A percentile compares a stretch with the other conserved stretches of the same genome.
These are phyloP conservation scores for Polypterus senegalus DNA, from an alignment of 2,113 vertebrate genomes.

Conservation along the genomic window DNA sequence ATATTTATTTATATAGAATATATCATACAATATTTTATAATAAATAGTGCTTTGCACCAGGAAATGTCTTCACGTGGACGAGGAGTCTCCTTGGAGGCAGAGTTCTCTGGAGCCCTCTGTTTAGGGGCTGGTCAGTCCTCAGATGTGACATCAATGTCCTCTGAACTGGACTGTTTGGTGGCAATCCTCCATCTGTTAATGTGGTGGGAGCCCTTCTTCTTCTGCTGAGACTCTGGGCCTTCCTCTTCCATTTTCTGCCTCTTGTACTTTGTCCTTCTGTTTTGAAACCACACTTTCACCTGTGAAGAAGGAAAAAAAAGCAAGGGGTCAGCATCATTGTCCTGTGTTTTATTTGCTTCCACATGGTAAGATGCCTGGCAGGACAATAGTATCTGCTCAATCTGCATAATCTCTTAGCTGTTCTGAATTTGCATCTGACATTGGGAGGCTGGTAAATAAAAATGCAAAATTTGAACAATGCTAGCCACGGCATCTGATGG, in stretches of 20 bases:
- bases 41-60: conserved; percentile 40
- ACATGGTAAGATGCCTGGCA: no score
- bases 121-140: conserved; percentile 53
- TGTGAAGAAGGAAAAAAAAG: conserved; percentile 25
- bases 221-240: conserved; percentile 81
- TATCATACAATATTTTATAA: conserved; percentile 35
- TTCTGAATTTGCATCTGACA: no score
- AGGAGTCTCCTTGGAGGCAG: neutral
- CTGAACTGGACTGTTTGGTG: conserved; percentile 81
- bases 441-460: no score
- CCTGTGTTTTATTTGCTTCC: no score
- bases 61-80: neutral
- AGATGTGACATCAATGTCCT: conserved; percentile 92
- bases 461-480: no score
- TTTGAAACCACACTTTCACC: conserved; percentile 99
- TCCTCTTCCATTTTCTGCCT: conserved; percentile 96
- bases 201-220: conserved; percentile 94
- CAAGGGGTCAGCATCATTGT: no score
- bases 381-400: no score
- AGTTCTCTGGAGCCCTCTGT: neutral
- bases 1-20: conserved; percentile 34
- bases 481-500: no score
- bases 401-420: no score
- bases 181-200: conserved; percentile 93
- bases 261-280: conserved; percentile 93